Base-by-base conservation (phyloP, 1,140 invertebrate species). In the Meloidogyne hapla region DNA sequence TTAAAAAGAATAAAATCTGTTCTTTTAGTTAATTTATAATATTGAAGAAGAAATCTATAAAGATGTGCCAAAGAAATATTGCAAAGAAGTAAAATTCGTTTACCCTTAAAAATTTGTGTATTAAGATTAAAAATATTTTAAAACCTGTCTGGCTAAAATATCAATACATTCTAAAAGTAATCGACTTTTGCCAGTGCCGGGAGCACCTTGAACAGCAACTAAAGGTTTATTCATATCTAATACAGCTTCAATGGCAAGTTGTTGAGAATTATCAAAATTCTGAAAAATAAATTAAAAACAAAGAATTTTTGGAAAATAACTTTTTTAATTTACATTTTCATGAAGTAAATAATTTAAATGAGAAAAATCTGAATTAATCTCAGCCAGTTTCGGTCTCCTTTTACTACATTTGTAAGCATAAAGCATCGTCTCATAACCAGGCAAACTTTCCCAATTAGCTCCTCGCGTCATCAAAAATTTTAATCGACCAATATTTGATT, bases 161-260 rank as follows among this genome's bases (percentile, higher is more conserved):
- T 67, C 28, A 67, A 67, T 67, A 42, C 65, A 67, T 67, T 67
- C 65, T 67, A 42, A 33, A n/a, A 42, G 28, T 42, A 67, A 42
- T n/a, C 5, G 65, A 33, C 28, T 38, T 25, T 67, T 67, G 0
- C 65, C 65, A 33, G 65, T 67, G 18, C 65, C 65, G 5, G n/a
- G 5, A 18, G 65, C 28, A 42, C 65, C 65, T 23, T 67, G 65
- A 67, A 67, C 65, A 21, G 65, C 65, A 23, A 67, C n/a, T 21
- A 67, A 21, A 6, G 65, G 65, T 67, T 21, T 4, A 42, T 21
- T 25, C 65, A 67, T 38, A 42, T 67, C 65, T 38, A 67, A 21
- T 21, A 42, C 40, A 18, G 65, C 65, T 18, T 42, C 65, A 42
- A 67, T 33, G 40, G 65, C 65, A 33, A 38, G 15, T 42, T 38